Base-by-base conservation (phyloP, 2,113 vertebrate species). In the Hippocampus zosterae region DNA sequence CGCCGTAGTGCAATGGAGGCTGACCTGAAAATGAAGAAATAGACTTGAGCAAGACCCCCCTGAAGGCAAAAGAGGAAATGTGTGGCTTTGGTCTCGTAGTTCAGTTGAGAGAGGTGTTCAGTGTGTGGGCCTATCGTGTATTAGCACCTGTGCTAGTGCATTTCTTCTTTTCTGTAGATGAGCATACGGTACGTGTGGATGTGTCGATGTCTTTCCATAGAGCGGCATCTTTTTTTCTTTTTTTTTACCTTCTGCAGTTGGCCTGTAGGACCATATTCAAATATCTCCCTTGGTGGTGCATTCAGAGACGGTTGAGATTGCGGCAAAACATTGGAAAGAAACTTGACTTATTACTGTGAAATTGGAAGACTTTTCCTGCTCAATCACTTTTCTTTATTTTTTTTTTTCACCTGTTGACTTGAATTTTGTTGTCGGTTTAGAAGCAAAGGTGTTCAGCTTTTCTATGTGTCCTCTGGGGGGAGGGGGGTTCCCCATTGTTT, bases 1-100 rank as follows among this genome's bases (percentile, higher is more conserved):
- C 96, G 97, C 67, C 97, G 97, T 72, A 98, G 96, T 75, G 97
- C 97, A 85, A 99, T 99, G 81, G 97, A 99, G 90, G 97, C 97
- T 0, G 97, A 99, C 88, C 94, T 99, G 92, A 99, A 99, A 89
- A 99, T 99, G 97, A 99, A 99, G 92, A 99, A 99, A 84, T 99
- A 89, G 68, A 59, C 27, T 33, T 25, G 53, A 67, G 61, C 68
- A 15, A 0, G 10, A 73, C 52, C 79, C 52, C 63, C 72, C 33
- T 37, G 18, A 52, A 8, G n/a, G 65, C n/a, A 7, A 42, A 65
- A 65, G 15, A 62, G 40, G 75, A 71, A 68, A 50, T 65, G 65
- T 67, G 50, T 56, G 42, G 33, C 42, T n/a, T 27, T 8, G 1
- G 56, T 70, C 41, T 25, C 57, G 42, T 57, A 50, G 64, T 7